These are phyloP conservation scores for Drosophila macrothrix DNA, from an alignment of 2,888 invertebrate species.

Conservation along the genomic window DNA sequence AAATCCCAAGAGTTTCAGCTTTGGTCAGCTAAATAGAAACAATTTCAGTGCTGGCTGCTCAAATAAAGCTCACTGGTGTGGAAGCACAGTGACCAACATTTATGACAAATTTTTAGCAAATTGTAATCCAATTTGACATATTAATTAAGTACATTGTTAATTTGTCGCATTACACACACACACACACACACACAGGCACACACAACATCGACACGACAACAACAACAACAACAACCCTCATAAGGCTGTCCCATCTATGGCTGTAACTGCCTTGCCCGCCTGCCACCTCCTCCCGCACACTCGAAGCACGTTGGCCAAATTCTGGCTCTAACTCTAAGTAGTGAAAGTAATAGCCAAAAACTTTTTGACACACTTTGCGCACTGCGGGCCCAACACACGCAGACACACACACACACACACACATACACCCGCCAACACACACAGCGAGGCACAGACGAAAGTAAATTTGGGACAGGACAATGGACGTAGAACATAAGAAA, in stretches of 20 bases:
- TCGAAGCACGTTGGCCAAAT: conserved; percentile 14
- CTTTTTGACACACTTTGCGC: conserved; percentile 77
- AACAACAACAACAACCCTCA: conserved; percentile 42
- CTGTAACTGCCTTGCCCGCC: background rate
- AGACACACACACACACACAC: conserved; percentile 19
- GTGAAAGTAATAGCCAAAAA: conserved; percentile 78
- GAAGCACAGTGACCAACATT: conserved; percentile 47
- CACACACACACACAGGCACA: background rate
- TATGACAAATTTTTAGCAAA: conserved; percentile 78
- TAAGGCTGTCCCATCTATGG: conserved; percentile 21
- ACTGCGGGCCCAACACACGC: conserved; percentile 35
- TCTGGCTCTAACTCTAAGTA: conserved; percentile 62
- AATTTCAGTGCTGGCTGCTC: conserved; percentile 12
- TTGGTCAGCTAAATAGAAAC: conserved; percentile 2
- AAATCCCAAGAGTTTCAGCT: background rate
- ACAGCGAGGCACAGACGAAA: conserved; percentile 3
- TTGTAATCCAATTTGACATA: conserved; percentile 77
- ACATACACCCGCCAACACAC: conserved; percentile 22
- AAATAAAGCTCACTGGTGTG: conserved; percentile 23
- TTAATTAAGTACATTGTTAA: conserved; percentile 79
- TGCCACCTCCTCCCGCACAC: background rate
- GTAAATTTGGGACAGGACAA: conserved; percentile 49
- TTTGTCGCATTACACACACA: conserved; percentile 71
- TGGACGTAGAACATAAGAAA: conserved; percentile 50
- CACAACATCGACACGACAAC: too few species aligned